A percentile compares a stretch with the other conserved stretches of the same genome.
These are phyloP conservation scores for Deilephila elpenor DNA, from an alignment of 2,888 invertebrate species.

Conservation along the genomic window DNA sequence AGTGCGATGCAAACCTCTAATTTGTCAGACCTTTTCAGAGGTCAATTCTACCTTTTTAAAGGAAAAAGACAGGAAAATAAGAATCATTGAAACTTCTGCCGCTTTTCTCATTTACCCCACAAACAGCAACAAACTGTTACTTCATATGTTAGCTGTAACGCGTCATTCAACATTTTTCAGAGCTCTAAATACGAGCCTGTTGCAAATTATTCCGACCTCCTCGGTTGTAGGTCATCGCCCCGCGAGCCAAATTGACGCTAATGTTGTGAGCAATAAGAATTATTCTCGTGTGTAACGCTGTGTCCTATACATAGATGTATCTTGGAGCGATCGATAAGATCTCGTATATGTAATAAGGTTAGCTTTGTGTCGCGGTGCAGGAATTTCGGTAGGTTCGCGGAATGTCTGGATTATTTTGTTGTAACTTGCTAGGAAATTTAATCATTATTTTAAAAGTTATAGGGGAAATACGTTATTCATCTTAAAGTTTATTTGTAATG, in stretches of 20 bases:
- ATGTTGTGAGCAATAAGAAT: conserved; percentile 50
- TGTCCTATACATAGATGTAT: conserved; percentile 47
- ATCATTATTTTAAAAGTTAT: too few relatives aligned
- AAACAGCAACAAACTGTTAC: neutral
- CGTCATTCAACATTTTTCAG: conserved; percentile 45
- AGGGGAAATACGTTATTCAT: too few relatives aligned
- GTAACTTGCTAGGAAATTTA: too few relatives aligned
- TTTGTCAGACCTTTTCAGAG: too few relatives aligned
- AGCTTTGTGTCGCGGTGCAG: conserved; percentile 33
- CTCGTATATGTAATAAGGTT: conserved; percentile 32
- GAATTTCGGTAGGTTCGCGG: conserved; percentile 17
- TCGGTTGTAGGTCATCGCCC: conserved; percentile 67
- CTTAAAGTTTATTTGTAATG: too few relatives aligned
- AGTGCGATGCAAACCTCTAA: too few relatives aligned
- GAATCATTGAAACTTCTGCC: neutral
- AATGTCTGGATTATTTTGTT: conserved; percentile 24
- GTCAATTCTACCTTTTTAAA: too few relatives aligned
- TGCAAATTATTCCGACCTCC: conserved; percentile 67
- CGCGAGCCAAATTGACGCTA: conserved; percentile 57
- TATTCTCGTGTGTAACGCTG: conserved; percentile 45
- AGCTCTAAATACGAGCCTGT: conserved; percentile 59
- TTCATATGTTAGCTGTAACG: too few relatives aligned
- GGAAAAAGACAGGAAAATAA: too few relatives aligned
- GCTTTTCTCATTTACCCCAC: neutral
- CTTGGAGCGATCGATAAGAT: conserved; percentile 62